A percentile compares a stretch with the other conserved stretches of the same genome.
phyloP scores from a whole-genome alignment of 2,113 vertebrate species.

The Plecotus auritus region DNA sequence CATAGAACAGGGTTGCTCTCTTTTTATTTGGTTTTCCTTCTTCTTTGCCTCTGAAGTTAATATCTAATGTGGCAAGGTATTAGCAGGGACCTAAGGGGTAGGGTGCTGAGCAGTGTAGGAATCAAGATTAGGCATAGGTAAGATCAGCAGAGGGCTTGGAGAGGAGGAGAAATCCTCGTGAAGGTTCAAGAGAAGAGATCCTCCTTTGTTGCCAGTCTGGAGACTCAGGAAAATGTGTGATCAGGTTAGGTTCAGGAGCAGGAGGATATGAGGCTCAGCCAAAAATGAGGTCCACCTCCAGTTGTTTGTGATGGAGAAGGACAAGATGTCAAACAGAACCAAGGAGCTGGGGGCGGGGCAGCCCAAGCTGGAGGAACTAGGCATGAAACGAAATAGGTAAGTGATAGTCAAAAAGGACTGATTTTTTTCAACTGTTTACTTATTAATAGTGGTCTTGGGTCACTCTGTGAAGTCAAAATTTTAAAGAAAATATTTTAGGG shows the following conservation, averaged over 20 bases:
- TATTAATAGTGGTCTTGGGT: neutral
- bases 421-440: neutral
- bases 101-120: accelerated
- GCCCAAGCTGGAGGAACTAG: neutral
- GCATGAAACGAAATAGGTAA: neutral
- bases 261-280: neutral
- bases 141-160: neutral
- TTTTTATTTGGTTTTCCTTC: neutral
- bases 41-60: neutral
- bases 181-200: neutral
- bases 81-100: neutral
- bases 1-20: neutral
- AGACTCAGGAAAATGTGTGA: neutral
- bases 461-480: neutral
- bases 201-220: neutral
- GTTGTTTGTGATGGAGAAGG: neutral
- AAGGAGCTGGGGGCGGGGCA: neutral
- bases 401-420: neutral
- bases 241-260: neutral
- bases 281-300: neutral
- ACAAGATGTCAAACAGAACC: neutral
- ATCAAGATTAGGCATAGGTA: neutral
- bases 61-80: accelerated
- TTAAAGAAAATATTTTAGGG: neutral
- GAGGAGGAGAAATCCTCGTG: neutral